Base-by-base conservation (phyloP, 37 sponge, comb jelly and placozoan genomes). In the Beroe forskalii region DNA sequence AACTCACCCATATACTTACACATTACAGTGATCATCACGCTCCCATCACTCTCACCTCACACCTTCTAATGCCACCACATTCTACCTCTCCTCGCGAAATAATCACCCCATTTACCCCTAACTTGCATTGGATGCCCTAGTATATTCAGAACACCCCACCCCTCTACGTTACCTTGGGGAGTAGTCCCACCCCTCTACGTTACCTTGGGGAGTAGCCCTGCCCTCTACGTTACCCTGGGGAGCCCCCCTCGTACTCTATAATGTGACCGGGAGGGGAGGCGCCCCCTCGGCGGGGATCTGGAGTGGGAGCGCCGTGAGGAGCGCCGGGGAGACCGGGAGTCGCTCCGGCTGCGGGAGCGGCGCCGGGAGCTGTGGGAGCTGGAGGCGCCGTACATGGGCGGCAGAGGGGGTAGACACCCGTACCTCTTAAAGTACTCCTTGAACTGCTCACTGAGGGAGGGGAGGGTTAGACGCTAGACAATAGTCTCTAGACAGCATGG, bases 361-460 rank as follows among this genome's bases (percentile, higher is more conserved):
- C 75, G 28, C 22, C 75, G 28, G 75, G 39, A 35, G 14, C 75
- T 23, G 1, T 37, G 22, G 20, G 28, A 28, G 40, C 75, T 72
- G 39, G 39, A 6, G 3, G 22, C 40, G 20, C 19, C 28, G 39
- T 35, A 35, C 2, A 35, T 39, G 9, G 75, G 75, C 2, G 75
- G 75, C 23, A 72, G 38, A 3, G 75, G 75, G 9, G 75, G 75
- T 39, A 72, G 28, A 30, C 75, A 72, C 39, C 75, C 75, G 20
- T 72, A 72, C 22, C 40, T 72, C 75, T 72, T 72, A 39, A 38
- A 72, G 39, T 72, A 72, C 39, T 72, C 75, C 75, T 72, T 72
- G 75, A 72, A 72, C 40, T 72, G 75, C 40, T 72, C 75, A 72
- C 75, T 72, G 75, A 32, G n/a, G n/a, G n/a, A n/a, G n/a, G n/a